Percentiles rank a stretch among this genome's conserved stretches.
Evolutionary conservation across 1,140 invertebrate genomes (phyloP).

Genomic region (Theocolax elegans): DNA sequence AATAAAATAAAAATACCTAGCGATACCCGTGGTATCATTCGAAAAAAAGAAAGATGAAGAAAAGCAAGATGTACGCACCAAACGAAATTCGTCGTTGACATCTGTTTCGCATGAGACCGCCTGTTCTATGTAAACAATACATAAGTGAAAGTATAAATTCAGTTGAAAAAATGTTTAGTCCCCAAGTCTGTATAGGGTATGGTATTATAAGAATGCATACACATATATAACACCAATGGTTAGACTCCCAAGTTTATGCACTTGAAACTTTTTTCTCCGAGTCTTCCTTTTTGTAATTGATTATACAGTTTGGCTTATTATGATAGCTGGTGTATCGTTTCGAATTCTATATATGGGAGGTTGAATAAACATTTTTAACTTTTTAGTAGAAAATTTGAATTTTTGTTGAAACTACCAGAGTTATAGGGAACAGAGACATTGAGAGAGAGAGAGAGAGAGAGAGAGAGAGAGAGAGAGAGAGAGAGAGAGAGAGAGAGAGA

Average conservation of each 20-base stretch:
- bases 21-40: too few relatives aligned
- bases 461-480: too few relatives aligned
- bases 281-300: neutral
- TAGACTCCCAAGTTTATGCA: neutral
- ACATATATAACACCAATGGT: constrained; percentile 1
- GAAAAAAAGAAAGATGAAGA: neutral
- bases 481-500: too few relatives aligned
- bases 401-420: too few relatives aligned
- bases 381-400: too few relatives aligned
- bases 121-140: constrained; percentile 10
- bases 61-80: neutral
- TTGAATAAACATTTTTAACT: too few relatives aligned
- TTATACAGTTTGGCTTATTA: neutral
- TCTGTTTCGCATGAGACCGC: constrained; percentile 1
- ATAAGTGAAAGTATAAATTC: constrained; percentile 2
- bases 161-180: constrained; percentile 4
- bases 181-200: neutral
- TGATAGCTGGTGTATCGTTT: too few relatives aligned
- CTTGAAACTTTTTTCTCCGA: neutral
- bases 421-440: too few relatives aligned
- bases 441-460: too few relatives aligned
- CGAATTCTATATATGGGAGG: neutral
- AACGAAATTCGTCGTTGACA: neutral
- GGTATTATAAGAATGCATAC: neutral
- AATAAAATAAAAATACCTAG: too few relatives aligned